Evolutionary conservation across 2,888 invertebrate genomes (phyloP).

Genomic region (Macroteleia sp.): DNA sequence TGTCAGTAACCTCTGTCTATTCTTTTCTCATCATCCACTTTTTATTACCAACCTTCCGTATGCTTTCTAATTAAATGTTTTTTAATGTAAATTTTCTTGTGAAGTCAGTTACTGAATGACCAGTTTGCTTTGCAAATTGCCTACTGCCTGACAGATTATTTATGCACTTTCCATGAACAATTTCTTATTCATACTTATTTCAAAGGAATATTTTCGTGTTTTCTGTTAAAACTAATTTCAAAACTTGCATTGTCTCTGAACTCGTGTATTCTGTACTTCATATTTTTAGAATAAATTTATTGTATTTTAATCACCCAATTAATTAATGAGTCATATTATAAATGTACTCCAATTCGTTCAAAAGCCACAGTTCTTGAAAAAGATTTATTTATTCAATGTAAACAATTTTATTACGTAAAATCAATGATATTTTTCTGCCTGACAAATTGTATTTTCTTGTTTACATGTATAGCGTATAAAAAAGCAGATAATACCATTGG

Average conservation of each 20-base stretch:
- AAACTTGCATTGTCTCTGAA: background rate
- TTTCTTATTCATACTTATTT: constrained; percentile 34
- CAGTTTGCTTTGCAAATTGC: constrained; percentile 43
- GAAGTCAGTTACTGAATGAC: constrained; percentile 36
- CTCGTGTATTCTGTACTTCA: too few species aligned
- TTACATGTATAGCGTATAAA: too few species aligned
- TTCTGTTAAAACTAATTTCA: background rate
- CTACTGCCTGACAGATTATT: constrained; percentile 25
- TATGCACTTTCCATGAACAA: constrained; percentile 23
- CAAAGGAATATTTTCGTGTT: constrained; percentile 11
- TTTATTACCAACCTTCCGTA: constrained; percentile 20
- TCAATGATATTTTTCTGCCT: too few species aligned
- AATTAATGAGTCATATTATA: too few species aligned
- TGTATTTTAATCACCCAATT: too few species aligned
- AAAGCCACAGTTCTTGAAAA: too few species aligned
- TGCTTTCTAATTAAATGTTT: constrained; percentile 43
- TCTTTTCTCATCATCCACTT: constrained; percentile 15
- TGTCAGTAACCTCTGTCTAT: constrained; percentile 2
- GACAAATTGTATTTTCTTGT: too few species aligned
- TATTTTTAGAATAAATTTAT: too few species aligned
- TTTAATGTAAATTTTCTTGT: constrained; percentile 40
- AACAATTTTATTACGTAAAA: too few species aligned
- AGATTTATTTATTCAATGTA: too few species aligned
- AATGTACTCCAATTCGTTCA: too few species aligned
- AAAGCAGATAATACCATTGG: too few species aligned